Evolutionary conservation across 2,797 vertebrate genomes (phyloP).

Genomic region (Otolemur crassicaudatus): DNA sequence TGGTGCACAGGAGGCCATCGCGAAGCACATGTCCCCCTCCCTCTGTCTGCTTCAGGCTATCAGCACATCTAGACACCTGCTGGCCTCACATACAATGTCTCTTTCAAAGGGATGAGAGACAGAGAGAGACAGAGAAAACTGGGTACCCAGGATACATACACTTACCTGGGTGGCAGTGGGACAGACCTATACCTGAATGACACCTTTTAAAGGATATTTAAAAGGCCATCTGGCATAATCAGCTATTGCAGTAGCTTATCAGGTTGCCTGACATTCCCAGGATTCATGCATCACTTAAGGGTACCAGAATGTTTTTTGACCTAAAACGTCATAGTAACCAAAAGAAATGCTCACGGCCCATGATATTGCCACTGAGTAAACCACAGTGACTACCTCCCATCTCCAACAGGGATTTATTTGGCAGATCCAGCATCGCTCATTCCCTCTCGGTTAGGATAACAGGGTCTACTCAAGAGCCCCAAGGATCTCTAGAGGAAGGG

Average conservation of each 20-base stretch:
- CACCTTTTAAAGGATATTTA: not conserved
- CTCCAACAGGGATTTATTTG: not conserved
- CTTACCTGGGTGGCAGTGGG: not conserved
- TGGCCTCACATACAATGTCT: not conserved
- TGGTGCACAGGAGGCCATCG: not conserved
- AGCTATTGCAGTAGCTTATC: not conserved
- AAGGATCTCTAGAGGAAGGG: not conserved
- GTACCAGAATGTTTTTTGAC: not conserved
- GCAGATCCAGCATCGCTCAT: not conserved
- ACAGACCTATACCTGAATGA: not conserved
- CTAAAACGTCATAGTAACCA: not conserved
- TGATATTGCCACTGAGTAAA: not conserved
- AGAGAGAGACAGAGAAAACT: not conserved
- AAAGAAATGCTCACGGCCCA: not conserved
- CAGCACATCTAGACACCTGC: not conserved
- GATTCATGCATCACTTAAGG: not conserved
- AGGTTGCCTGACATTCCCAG: not conserved
- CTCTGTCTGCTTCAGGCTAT: not conserved
- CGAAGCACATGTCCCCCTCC: not conserved
- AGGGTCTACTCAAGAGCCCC: not conserved
- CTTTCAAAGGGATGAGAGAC: rapidly evolving
- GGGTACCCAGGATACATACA: rapidly evolving
- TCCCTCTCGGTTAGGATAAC: not conserved
- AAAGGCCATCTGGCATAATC: not conserved
- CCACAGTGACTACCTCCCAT: not conserved